Percentiles rank a stretch among this genome's conserved stretches.
Evolutionary conservation across 2,797 vertebrate species (phyloP).

Genomic region (Danionella dracula): DNA sequence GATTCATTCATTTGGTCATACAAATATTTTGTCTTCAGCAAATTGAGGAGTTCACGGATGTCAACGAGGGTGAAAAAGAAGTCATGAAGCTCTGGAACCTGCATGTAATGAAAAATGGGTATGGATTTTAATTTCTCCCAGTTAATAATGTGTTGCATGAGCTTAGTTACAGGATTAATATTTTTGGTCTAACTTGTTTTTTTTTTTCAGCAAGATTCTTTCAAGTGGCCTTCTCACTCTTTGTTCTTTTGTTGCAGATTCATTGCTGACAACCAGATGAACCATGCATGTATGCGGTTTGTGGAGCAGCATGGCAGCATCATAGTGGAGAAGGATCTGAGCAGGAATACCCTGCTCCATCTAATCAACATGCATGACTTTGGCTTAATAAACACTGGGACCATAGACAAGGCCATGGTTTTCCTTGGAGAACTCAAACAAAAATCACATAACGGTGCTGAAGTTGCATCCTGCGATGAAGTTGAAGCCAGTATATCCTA

Average conservation of each 20-base stretch:
- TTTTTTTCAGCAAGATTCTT: too few relatives aligned
- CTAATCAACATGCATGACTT: slow-evolving; percentile 99
- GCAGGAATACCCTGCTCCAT: slow-evolving; percentile 95
- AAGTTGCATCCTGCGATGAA: neutral
- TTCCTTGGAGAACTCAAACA: slow-evolving; percentile 75
- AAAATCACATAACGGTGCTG: slow-evolving; percentile 42
- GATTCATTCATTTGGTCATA: too few relatives aligned
- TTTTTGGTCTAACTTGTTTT: too few relatives aligned
- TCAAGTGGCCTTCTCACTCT: too few relatives aligned
- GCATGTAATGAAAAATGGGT: slow-evolving; percentile 96
- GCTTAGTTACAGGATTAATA: too few relatives aligned
- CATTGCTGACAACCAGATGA: slow-evolving; percentile 99
- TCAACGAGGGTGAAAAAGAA: slow-evolving; percentile 98
- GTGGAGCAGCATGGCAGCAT: slow-evolving; percentile 79
- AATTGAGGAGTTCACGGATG: slow-evolving; percentile 98
- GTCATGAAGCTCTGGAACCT: slow-evolving; percentile 99
- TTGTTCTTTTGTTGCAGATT: slow-evolving; percentile 69
- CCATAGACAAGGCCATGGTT: slow-evolving; percentile 88
- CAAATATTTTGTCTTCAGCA: too few relatives aligned
- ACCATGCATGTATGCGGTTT: slow-evolving; percentile 88
- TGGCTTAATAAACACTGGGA: slow-evolving; percentile 88
- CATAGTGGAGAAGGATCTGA: slow-evolving; percentile 84
- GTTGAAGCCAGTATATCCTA: neutral
- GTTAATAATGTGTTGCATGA: too few relatives aligned
- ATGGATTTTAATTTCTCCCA: slow-evolving; percentile 26